A percentile compares a stretch with the other conserved stretches of the same genome.
Conservation (phyloP, 2,113 vertebrate genomes). For the human (Homo sapiens) region GRCh38 chr11:63762001-63762500, state of each 20-base stretch:
- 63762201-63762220: constrained; percentile 79
- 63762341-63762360: constrained; percentile 68
- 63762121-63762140: not conserved
- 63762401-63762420: constrained; percentile 77
- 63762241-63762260: constrained; percentile 73
- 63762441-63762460: not conserved
- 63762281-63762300: constrained; percentile 76
- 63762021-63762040: not conserved
- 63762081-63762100: not conserved
- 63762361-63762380: constrained; percentile 80
- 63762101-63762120: not conserved
- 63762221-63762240: constrained; percentile 76
- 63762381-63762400: constrained; percentile 74
- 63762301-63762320: constrained; percentile 82
- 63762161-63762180: not conserved
- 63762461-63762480: constrained; percentile 14
- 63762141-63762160: not conserved
- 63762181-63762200: not conserved
- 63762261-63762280: constrained; percentile 69
- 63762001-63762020: not conserved
- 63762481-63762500: constrained; percentile 30
- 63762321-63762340: constrained; percentile 79
- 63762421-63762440: not conserved
- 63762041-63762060: not conserved
- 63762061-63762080: not conserved